Evolutionary conservation across 2,113 vertebrate species (phyloP).

Genomic region (Hoplias malabaricus): DNA sequence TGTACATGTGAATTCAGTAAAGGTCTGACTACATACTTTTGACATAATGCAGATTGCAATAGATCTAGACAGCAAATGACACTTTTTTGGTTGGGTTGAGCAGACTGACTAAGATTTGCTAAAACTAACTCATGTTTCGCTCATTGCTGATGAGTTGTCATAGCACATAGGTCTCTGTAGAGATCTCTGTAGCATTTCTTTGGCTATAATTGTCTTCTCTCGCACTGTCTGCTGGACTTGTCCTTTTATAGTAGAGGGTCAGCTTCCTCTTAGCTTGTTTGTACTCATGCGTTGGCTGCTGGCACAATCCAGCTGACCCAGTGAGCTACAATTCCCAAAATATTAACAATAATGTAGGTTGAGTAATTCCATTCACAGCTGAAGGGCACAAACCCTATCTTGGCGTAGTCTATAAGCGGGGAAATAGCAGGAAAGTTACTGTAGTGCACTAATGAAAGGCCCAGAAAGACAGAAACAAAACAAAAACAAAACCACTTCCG

Average conservation of each 20-base stretch:
- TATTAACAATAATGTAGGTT: conserved; percentile 2
- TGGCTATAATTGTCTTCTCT: neutral
- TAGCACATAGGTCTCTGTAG: neutral
- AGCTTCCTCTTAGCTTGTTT: conserved; percentile 29
- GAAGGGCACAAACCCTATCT: neutral
- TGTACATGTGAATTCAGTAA: too few relatives aligned
- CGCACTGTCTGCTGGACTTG: neutral
- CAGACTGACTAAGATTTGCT: neutral
- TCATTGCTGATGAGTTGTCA: neutral
- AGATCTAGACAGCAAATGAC: neutral
- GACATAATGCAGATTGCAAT: neutral
- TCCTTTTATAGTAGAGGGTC: conserved; percentile 22
- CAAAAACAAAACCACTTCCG: conserved; percentile 68
- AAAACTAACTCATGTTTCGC: neutral
- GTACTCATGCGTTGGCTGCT: conserved; percentile 12
- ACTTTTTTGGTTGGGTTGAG: neutral
- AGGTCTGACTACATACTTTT: too few relatives aligned
- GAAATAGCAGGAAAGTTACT: conserved; percentile 40
- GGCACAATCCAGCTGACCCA: conserved; percentile 1
- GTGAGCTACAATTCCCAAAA: conserved; percentile 5
- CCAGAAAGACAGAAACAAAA: conserved; percentile 42
- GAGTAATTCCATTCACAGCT: conserved; percentile 12
- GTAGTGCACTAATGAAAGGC: conserved; percentile 21
- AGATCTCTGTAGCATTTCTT: neutral
- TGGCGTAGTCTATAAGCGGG: conserved; percentile 17